Conservation (phyloP, 2,888 invertebrate species). For the Exocentrus adspersus region DNA sequence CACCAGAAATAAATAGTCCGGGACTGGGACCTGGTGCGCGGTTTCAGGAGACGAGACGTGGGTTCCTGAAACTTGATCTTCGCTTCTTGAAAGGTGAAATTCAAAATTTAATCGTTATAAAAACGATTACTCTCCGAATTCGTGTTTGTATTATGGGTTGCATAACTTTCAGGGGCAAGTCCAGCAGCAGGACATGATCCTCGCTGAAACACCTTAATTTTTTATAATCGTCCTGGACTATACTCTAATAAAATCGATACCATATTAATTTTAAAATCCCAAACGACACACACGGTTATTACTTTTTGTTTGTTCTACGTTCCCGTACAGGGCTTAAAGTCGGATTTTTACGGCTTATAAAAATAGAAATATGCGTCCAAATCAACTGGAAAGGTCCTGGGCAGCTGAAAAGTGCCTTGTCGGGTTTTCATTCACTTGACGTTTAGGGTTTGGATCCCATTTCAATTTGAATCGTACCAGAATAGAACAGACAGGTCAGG, state of each 20-base stretch:
- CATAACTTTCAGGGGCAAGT: no score
- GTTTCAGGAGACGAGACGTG: no score
- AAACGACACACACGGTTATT: not conserved
- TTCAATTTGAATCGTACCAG: not conserved
- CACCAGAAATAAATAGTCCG: constrained; percentile 1
- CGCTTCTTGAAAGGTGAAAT: no score
- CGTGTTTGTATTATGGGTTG: no score
- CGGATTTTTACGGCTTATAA: not conserved
- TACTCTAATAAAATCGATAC: constrained; percentile 5
- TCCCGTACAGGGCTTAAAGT: not conserved
- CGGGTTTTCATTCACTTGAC: not conserved
- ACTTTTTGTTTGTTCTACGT: not conserved
- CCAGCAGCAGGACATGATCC: no score
- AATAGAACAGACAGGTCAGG: not conserved
- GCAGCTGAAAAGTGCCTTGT: not conserved
- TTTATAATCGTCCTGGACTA: no score
- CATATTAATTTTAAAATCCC: constrained; percentile 10
- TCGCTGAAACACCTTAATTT: no score
- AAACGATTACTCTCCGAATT: no score
- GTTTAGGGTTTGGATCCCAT: not conserved
- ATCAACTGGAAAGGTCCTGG: not conserved
- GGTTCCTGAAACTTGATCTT: no score
- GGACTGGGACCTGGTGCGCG: no score
- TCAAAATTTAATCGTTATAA: no score
- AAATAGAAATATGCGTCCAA: not conserved